A percentile compares a stretch with the other conserved stretches of the same genome.
Conservation (phyloP, 1,140 invertebrate genomes). For the Mesaphorura yosii region DNA sequence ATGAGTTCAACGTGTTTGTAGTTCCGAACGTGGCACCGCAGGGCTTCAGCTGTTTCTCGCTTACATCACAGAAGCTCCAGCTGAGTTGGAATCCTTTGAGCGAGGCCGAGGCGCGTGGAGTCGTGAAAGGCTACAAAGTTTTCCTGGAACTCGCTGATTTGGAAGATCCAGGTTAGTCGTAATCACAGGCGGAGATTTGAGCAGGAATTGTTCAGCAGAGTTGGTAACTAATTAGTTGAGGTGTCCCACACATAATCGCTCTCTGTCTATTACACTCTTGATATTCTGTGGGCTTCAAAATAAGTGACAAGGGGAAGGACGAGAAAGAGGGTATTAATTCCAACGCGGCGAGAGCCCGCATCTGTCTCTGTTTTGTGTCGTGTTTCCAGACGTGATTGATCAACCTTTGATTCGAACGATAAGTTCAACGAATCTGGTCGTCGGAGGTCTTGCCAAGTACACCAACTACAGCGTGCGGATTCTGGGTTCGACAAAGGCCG, state of each 20-base stretch:
- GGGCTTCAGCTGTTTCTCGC: conserved; percentile 12
- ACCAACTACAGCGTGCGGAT: conserved; percentile 91
- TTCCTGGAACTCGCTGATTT: conserved; percentile 17
- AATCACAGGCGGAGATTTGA: neutral
- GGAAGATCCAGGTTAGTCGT: conserved; percentile 14
- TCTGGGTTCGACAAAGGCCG: conserved; percentile 72
- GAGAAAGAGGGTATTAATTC: too few species aligned
- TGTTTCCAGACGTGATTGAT: too few species aligned
- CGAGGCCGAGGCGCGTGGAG: conserved; percentile 18
- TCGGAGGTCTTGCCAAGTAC: conserved; percentile 60
- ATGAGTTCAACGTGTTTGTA: too few species aligned
- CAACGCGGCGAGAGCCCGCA: too few species aligned
- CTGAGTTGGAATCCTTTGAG: conserved; percentile 22
- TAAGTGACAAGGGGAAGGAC: too few species aligned
- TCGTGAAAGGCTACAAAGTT: conserved; percentile 29
- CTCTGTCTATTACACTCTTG: neutral
- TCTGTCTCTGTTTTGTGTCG: too few species aligned
- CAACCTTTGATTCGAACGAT: too few species aligned
- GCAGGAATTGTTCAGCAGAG: neutral
- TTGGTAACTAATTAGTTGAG: too few species aligned
- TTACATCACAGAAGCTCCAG: conserved; percentile 25
- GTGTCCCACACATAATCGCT: conserved; percentile 3
- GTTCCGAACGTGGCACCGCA: conserved; percentile 15
- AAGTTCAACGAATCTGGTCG: conserved; percentile 50
- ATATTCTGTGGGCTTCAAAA: neutral